A percentile compares a stretch with the other conserved stretches of the same genome.
These are phyloP conservation scores for Cyclina sinensis DNA, from an alignment of 1,140 invertebrate species.

Conservation along the genomic window DNA sequence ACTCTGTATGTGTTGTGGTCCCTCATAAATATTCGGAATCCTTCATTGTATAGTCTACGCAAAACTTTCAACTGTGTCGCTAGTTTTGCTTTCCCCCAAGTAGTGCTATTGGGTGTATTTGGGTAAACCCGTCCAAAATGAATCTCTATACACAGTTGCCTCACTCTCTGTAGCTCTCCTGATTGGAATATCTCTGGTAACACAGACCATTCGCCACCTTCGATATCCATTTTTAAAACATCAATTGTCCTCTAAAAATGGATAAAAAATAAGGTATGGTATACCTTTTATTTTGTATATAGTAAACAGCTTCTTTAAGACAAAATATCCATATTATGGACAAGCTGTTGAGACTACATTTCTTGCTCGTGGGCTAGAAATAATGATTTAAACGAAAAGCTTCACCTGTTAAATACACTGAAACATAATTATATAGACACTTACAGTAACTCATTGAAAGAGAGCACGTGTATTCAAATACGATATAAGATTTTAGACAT, in stretches of 20 bases:
- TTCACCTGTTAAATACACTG: too few relatives aligned
- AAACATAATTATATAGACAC: too few relatives aligned
- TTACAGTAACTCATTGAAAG: too few relatives aligned
- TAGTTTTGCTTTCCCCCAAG: not conserved
- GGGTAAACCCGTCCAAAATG: slow-evolving; percentile 12
- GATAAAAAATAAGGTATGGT: not conserved
- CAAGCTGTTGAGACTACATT: not conserved
- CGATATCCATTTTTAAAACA: slow-evolving; percentile 38
- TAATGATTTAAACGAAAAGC: too few relatives aligned
- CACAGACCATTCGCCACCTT: slow-evolving; percentile 30
- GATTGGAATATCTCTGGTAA: not conserved
- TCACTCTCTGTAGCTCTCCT: slow-evolving; percentile 1
- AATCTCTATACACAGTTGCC: slow-evolving; percentile 34
- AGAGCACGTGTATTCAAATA: too few relatives aligned
- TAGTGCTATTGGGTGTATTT: not conserved
- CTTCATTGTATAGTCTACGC: not conserved
- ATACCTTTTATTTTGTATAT: not conserved
- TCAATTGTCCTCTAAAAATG: slow-evolving; percentile 25
- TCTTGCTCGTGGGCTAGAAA: too few relatives aligned
- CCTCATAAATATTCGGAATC: slow-evolving; percentile 45
- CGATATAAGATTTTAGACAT: too few relatives aligned
- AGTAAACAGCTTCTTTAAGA: not conserved
- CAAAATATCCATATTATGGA: not conserved
- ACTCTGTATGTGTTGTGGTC: not conserved
- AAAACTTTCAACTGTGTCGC: slow-evolving; percentile 19